Evolutionary conservation across 1,140 invertebrate genomes (phyloP).

Genomic region (Zaprionus vittiger): DNA sequence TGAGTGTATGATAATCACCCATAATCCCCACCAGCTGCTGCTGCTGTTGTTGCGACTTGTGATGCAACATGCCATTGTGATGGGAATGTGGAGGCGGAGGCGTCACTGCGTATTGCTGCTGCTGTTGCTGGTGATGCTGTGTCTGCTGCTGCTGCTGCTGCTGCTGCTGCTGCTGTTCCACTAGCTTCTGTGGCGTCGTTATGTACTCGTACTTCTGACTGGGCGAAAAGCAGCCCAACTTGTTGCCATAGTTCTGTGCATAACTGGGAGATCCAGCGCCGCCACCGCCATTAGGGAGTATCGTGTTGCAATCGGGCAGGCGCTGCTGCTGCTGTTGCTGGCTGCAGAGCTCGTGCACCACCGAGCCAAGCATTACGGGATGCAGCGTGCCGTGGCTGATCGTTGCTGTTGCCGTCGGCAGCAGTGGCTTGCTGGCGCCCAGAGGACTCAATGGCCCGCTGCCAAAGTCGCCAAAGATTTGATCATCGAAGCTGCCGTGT

Average conservation of each 20-base stretch:
- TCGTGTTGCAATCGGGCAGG: slow-evolving; percentile 81
- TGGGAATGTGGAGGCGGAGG: slow-evolving; percentile 54
- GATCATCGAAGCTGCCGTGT: slow-evolving; percentile 90
- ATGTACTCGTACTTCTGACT: slow-evolving; percentile 83
- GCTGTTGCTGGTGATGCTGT: slow-evolving; percentile 70
- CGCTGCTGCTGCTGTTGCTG: slow-evolving; percentile 70
- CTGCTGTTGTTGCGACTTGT: slow-evolving; percentile 63
- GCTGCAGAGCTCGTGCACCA: slow-evolving; percentile 71
- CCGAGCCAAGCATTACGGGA: slow-evolving; percentile 88
- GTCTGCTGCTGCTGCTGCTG: slow-evolving; percentile 56
- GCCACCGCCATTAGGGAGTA: slow-evolving; percentile 69
- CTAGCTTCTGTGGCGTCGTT: slow-evolving; percentile 66
- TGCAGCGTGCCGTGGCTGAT: slow-evolving; percentile 59
- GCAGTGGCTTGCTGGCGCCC: slow-evolving; percentile 79
- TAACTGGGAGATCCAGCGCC: slow-evolving; percentile 79
- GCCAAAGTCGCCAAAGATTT: slow-evolving; percentile 89
- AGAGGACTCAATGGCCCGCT: slow-evolving; percentile 77
- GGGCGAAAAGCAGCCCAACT: slow-evolving; percentile 82
- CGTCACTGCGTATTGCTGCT: slow-evolving; percentile 70
- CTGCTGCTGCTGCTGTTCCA: slow-evolving; percentile 55
- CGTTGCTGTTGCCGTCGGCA: slow-evolving; percentile 74
- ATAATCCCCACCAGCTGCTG: slow-evolving; percentile 71
- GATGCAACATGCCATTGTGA: slow-evolving; percentile 72
- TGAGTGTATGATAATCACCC: slow-evolving; percentile 70
- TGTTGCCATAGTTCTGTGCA: slow-evolving; percentile 74